Base-by-base conservation (phyloP, 2,797 vertebrate genomes). In the Thamnophis elegans region DNA sequence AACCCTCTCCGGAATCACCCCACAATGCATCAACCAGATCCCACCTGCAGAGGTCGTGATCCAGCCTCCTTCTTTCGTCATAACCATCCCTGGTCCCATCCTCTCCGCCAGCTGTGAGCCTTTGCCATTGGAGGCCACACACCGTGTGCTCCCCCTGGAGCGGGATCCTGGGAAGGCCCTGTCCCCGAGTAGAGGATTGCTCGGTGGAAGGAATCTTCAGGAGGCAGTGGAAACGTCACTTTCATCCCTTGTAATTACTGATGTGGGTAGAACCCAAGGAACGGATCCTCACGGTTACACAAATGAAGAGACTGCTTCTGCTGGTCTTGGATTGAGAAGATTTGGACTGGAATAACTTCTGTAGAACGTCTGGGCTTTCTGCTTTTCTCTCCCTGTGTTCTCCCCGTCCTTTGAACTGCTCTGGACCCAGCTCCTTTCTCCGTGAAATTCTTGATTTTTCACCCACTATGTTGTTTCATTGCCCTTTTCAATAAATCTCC, bases 181-280 rank as follows among this genome's bases (percentile, higher is more conserved):
- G 16, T 2, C 2, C 32, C 14, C 0, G 0, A 20, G 73, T 18
- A 22, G 18, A 11, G 73, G 68, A 10, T 20, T 42, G 0, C 18
- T 78, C 1, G 68, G 68, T 0, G 18, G 68, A 36, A 78, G 36
- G 3, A 47, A 1, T 56, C 54, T 12, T 58, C 9, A 1, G 4
- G 9, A 86, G 28, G 51, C 20, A 1, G 4, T 47, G 58, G 87
- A 59, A 60, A 16, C 0, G 1, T 26, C 56, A 9, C 0, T 3
- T 4, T 3, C 3, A 25, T 13, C 56, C 56, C 87, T 26, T 88
- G 36, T 60, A 7, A 5, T 14, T 47, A 14, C 6, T 59, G 55
- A 88, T 42, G 73, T 32, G 78, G 9, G 3, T 42, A 22, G 73
- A 10, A 2, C 0, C 7, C 16, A 78, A 42, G 18, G 3, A 78